phyloP scores from a whole-genome alignment of 2,888 invertebrate genomes.

The Nomada hirtipes region DNA sequence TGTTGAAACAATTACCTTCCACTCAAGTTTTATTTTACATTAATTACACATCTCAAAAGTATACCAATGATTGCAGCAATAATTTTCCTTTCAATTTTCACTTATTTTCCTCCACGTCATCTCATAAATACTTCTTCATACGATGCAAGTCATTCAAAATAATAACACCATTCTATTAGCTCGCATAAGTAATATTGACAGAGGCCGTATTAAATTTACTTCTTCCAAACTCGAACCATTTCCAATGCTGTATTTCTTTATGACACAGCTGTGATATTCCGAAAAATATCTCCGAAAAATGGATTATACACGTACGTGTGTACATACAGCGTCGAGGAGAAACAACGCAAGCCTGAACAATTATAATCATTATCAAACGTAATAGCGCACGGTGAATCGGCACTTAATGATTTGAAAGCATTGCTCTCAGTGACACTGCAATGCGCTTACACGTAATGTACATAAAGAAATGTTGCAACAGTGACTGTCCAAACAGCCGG shows the following conservation, averaged over 20 bases:
- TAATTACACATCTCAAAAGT: no score
- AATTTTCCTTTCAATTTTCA: no score
- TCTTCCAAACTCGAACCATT: not conserved
- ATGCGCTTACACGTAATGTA: not conserved
- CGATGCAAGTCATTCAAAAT: no score
- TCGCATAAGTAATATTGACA: no score
- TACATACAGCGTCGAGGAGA: no score
- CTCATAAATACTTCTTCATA: no score
- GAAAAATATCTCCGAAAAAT: not conserved
- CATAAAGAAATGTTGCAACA: not conserved
- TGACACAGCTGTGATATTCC: not conserved
- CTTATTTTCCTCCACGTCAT: no score
- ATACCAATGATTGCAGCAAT: no score
- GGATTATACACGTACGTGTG: not conserved
- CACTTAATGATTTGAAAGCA: not conserved
- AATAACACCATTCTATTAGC: no score
- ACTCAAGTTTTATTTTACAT: no score
- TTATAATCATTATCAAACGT: not conserved
- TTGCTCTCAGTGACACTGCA: not conserved
- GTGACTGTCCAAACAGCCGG: not conserved
- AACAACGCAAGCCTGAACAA: not conserved
- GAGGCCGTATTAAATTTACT: no score
- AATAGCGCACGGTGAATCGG: not conserved
- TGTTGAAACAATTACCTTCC: no score
- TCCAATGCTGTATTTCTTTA: not conserved